phyloP scores from a whole-genome alignment of 2,113 vertebrate species.

The Serinus canaria region DNA sequence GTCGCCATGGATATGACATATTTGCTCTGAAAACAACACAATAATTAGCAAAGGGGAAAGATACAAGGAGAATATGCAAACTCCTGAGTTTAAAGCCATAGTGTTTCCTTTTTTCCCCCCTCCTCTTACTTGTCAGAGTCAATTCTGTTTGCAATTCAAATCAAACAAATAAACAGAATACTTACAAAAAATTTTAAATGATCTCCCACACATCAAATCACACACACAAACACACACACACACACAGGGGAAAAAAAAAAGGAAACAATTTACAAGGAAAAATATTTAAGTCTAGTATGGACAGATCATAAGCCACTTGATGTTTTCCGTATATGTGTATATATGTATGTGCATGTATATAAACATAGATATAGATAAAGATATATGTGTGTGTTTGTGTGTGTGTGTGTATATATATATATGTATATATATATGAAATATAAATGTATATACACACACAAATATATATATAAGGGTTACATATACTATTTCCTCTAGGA shows the following conservation, averaged over 20 bases:
- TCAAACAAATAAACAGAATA: conserved; percentile 70
- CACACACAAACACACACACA: not conserved
- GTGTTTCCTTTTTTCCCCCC: conserved; percentile 71
- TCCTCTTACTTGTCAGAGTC: conserved; percentile 79
- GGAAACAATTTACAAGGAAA: not conserved
- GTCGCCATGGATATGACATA: conserved; percentile 99
- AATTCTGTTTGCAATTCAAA: conserved; percentile 75
- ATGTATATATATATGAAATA: not conserved
- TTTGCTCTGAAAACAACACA: conserved; percentile 99
- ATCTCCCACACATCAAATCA: not conserved
- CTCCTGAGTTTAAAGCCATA: conserved; percentile 97
- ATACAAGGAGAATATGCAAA: conserved; percentile 99
- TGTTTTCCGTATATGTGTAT: not conserved
- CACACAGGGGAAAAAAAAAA: not conserved
- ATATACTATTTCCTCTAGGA: not conserved
- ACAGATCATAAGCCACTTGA: not conserved
- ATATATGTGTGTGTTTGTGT: no score
- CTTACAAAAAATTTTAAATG: not conserved
- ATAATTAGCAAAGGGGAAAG: conserved; percentile 99
- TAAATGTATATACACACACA: not conserved
- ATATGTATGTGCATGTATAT: no score
- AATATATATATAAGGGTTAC: not conserved
- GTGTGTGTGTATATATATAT: not conserved
- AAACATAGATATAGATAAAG: no score
- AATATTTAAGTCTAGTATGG: not conserved